A percentile compares a stretch with the other conserved stretches of the same genome.
phyloP scores from a whole-genome alignment of 2,797 vertebrate species.

The Myotis myotis region DNA sequence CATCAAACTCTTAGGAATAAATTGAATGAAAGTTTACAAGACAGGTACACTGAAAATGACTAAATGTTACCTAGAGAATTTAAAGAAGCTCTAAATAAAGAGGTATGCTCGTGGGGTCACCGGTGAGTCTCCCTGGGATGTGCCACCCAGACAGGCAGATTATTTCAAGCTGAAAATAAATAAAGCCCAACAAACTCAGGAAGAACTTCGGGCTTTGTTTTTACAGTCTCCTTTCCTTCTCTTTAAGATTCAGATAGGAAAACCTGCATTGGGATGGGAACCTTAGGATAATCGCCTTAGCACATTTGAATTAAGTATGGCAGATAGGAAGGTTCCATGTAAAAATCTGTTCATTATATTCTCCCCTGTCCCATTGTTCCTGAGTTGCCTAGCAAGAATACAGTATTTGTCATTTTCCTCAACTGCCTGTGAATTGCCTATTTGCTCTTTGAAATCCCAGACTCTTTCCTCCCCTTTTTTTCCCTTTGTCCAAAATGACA shows the following conservation, averaged over 20 bases:
- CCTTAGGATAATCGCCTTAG: not conserved
- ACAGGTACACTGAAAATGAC: not conserved
- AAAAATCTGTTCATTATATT: not conserved
- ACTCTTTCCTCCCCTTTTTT: not conserved
- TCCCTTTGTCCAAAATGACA: not conserved
- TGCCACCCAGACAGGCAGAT: not conserved
- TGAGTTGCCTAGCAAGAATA: not conserved
- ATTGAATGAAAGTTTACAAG: not conserved
- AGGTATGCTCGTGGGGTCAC: not conserved
- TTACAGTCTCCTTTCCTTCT: not conserved
- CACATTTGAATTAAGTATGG: not conserved
- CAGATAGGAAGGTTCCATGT: not conserved
- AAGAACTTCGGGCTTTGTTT: not conserved
- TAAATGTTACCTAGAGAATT: not conserved
- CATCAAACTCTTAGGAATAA: not conserved
- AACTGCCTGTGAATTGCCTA: not conserved
- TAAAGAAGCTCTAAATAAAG: conserved; percentile 16
- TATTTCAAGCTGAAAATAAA: not conserved
- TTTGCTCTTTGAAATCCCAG: not conserved
- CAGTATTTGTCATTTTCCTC: not conserved
- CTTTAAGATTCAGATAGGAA: not conserved
- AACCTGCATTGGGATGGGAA: not conserved
- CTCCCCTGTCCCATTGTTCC: not conserved
- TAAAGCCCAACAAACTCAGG: not conserved
- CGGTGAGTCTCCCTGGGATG: not conserved